phyloP scores from a whole-genome alignment of 1,140 invertebrate genomes.

The Zaprionus kolodkinae region DNA sequence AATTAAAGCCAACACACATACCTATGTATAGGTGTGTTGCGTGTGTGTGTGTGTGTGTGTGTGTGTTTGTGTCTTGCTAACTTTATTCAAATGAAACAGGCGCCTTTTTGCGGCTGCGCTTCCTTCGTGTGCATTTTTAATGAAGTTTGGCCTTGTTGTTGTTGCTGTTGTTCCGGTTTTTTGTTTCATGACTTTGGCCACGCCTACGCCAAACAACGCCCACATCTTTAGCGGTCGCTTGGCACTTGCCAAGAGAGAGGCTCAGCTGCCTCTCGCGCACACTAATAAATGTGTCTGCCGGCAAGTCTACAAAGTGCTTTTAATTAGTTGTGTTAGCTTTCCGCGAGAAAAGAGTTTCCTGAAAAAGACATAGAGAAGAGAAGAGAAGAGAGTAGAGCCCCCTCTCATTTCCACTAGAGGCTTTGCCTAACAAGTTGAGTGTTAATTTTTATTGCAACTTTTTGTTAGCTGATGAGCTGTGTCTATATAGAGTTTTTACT shows the following conservation, averaged over 20 bases:
- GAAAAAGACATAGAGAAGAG: slow-evolving; percentile 5
- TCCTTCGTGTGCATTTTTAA: slow-evolving; percentile 62
- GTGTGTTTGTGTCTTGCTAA: slow-evolving; percentile 12
- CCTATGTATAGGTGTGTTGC: neutral
- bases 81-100: slow-evolving; percentile 51
- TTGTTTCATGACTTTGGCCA: slow-evolving; percentile 22
- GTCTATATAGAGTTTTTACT: too few relatives aligned
- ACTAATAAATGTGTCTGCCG: slow-evolving; percentile 64
- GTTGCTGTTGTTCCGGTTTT: slow-evolving; percentile 28
- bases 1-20: slow-evolving; percentile 52
- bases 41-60: neutral
- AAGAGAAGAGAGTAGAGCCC: neutral
- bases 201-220: slow-evolving; percentile 24
- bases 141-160: slow-evolving; percentile 49
- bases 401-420: neutral
- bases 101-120: slow-evolving; percentile 36
- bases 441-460: slow-evolving; percentile 58
- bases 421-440: slow-evolving; percentile 56
- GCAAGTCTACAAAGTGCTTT: slow-evolving; percentile 68
- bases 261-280: slow-evolving; percentile 52
- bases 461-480: neutral
- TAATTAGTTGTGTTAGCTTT: slow-evolving; percentile 74
- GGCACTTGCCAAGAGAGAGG: slow-evolving; percentile 65
- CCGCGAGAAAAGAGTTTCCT: slow-evolving; percentile 28
- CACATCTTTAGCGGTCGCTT: slow-evolving; percentile 65